Evolutionary conservation across 2,888 invertebrate species (phyloP), one percentile per base, ranked within the genome.

Genomic region (Thera obeliscata): DNA sequence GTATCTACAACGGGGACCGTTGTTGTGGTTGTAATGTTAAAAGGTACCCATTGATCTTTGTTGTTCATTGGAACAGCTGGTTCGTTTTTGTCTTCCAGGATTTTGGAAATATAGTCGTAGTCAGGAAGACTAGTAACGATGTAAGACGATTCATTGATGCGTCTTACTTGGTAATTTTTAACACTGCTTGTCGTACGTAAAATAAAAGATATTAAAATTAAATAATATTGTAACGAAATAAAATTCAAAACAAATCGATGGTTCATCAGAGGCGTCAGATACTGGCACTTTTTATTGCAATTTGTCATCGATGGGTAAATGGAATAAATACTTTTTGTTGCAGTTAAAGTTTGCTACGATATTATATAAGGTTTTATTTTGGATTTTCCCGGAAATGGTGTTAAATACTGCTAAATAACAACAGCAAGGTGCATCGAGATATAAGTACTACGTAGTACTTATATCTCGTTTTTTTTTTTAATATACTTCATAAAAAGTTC

Each of bases 101-200:
- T 70, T 38, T 70, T 66, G 60, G 74, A 75, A 38, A 77, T 78
- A 64, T 79, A 78, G 43, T 87, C 84, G 33, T 77, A 71, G 60
- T 88, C 87, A 52, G 88, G 86, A 33, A 86, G 73, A 67, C 78
- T 84, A 4, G 87, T 90, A 3, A 93, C 90, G 59, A 93, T 73
- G 67, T 86, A 92, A 0, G 87, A 79, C 0, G 89, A 81, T 46
- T 87, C 84, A 76, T 91, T 91, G 12, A 93, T 71, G 11, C 87
- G 86, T 12, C 79, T 83, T 8, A 93, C 90, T 82, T 88, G 85
- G 71, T 87, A 93, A 3, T 90, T 90, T 77, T 86, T 87, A 1
- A 87, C 80, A 73, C 85, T 79, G 50, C 73, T 77, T 36, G 83
- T 78, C 71, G 79, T 22, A 22, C 22, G 78, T 57, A 78, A 76